Conservation (phyloP, 2,888 invertebrate genomes). For the Phalangium opilio region DNA sequence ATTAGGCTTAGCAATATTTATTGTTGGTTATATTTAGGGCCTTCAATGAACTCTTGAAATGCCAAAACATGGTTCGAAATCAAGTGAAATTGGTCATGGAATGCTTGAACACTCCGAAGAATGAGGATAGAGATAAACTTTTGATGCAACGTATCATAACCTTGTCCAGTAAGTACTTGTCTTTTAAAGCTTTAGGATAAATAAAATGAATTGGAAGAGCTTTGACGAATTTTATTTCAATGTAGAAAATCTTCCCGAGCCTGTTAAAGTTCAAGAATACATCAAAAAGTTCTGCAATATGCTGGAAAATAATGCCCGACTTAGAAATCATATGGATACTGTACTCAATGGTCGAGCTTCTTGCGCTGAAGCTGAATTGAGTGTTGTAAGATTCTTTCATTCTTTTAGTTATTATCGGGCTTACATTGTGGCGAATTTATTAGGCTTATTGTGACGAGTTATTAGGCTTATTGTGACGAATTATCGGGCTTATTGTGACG, state of each 20-base stretch:
- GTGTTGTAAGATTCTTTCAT: constrained; percentile 21
- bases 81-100: constrained; percentile 71
- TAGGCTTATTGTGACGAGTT: neutral
- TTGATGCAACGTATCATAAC: constrained; percentile 22
- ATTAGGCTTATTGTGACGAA: no score
- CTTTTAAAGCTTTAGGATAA: neutral
- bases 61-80: constrained; percentile 25
- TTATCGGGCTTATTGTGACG: no score
- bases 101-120: constrained; percentile 49
- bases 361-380: constrained; percentile 17
- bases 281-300: constrained; percentile 31
- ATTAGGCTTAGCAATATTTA: no score
- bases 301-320: constrained; percentile 39
- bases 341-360: constrained; percentile 17
- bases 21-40: constrained; percentile 35
- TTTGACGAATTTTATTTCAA: neutral
- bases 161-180: constrained; percentile 22
- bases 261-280: constrained; percentile 59
- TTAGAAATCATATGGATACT: constrained; percentile 32
- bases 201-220: neutral
- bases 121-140: constrained; percentile 21
- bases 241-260: constrained; percentile 71
- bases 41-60: constrained; percentile 75
- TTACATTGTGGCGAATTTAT: no score
- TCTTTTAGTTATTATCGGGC: no score